Conservation (phyloP, 2,797 vertebrate species). For the Malacoraja senta region DNA sequence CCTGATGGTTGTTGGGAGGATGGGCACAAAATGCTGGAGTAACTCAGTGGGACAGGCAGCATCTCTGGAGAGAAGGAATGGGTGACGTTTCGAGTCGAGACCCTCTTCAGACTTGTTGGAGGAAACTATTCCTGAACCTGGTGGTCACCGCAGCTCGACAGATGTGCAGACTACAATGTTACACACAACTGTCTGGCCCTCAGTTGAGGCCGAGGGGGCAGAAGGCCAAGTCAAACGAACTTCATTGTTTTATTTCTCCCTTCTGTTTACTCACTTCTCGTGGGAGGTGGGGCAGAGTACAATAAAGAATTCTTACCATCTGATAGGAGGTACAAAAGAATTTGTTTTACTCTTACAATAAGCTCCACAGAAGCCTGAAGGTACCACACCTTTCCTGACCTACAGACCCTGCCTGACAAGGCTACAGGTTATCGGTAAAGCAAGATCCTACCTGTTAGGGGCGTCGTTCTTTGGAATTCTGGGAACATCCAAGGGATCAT, state of each 20-base stretch:
- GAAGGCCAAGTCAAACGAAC: not conserved
- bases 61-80: too few relatives aligned
- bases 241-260: not conserved
- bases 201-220: too few relatives aligned
- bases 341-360: not conserved
- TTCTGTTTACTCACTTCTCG: not conserved
- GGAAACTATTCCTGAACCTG: too few relatives aligned
- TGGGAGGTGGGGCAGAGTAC: too few relatives aligned
- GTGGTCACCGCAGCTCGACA: not conserved
- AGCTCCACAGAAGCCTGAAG: not conserved
- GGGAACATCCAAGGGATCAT: constrained; percentile 90
- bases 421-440: not conserved
- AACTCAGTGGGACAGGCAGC: too few relatives aligned
- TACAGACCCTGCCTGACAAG: not conserved
- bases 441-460: constrained; percentile 75
- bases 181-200: not conserved
- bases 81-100: too few relatives aligned
- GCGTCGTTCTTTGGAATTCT: constrained; percentile 95
- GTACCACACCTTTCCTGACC: too few relatives aligned
- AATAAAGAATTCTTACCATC: too few relatives aligned
- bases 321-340: too few relatives aligned
- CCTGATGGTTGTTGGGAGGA: too few relatives aligned
- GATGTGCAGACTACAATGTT: not conserved
- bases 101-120: too few relatives aligned
- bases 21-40: too few relatives aligned